phyloP scores from a whole-genome alignment of 1,140 invertebrate species.

The Drosophila orena region DNA sequence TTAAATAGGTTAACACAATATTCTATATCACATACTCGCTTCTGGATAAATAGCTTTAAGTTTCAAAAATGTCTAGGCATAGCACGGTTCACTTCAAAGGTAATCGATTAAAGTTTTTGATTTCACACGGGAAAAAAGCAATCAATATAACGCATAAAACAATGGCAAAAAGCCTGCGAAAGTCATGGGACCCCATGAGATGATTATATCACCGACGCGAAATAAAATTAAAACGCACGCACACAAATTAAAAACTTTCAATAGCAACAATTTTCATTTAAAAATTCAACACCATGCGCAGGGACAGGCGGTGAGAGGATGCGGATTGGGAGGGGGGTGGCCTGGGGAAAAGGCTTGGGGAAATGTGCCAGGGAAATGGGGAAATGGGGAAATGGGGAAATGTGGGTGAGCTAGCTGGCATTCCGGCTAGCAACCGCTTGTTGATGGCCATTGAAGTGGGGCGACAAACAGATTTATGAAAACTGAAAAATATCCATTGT shows the following conservation, averaged over 20 bases:
- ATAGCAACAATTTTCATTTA: conserved; percentile 82
- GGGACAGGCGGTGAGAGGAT: conserved; percentile 28
- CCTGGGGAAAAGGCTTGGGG: not conserved
- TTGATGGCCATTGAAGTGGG: conserved; percentile 68
- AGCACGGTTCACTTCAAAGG: too few relatives aligned
- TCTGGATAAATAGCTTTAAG: too few relatives aligned
- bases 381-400: not conserved
- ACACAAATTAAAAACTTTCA: conserved; percentile 82
- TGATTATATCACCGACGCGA: conserved; percentile 41
- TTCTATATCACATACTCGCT: too few relatives aligned
- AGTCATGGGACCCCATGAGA: conserved; percentile 5
- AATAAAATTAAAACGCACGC: conserved; percentile 72
- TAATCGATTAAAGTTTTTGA: too few relatives aligned
- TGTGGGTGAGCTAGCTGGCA: not conserved
- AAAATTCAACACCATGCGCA: conserved; percentile 77
- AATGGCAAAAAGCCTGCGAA: conserved; percentile 4
- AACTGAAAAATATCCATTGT: conserved; percentile 74
- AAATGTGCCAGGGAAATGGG: not conserved
- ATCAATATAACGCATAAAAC: too few relatives aligned
- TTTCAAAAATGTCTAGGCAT: too few relatives aligned
- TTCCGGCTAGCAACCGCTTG: conserved; percentile 18
- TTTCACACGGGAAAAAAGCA: too few relatives aligned
- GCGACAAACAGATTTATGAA: conserved; percentile 80
- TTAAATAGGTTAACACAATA: too few relatives aligned
- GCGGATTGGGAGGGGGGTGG: not conserved